phyloP scores from a whole-genome alignment of 2,888 invertebrate species.

The Microctonus brassicae region DNA sequence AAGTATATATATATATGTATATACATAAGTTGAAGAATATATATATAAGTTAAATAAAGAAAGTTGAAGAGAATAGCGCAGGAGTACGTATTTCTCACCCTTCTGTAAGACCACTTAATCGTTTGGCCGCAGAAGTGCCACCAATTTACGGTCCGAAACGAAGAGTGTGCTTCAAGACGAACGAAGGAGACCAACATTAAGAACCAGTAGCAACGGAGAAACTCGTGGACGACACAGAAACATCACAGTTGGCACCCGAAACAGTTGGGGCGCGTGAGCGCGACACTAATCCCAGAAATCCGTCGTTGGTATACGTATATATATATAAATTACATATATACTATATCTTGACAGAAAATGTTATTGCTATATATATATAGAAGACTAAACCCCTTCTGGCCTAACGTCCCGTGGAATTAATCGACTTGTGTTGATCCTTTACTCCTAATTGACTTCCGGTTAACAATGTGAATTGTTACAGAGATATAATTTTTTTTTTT shows the following conservation, averaged over 20 bases:
- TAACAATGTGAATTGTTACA: conserved; percentile 18
- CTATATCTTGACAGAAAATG: background rate
- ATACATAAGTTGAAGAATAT: background rate
- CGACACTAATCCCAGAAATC: conserved; percentile 45
- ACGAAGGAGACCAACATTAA: conserved; percentile 5
- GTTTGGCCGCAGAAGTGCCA: conserved; percentile 64
- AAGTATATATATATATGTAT: background rate
- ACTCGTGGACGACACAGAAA: conserved; percentile 35
- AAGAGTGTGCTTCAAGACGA: conserved; percentile 36
- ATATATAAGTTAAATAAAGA: background rate
- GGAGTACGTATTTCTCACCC: conserved; percentile 1
- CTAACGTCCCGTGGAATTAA: conserved; percentile 48
- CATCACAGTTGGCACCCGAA: conserved; percentile 63
- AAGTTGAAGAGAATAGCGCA: background rate
- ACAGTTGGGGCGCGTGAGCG: conserved; percentile 38
- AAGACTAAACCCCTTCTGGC: conserved; percentile 26
- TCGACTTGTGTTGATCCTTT: conserved; percentile 46
- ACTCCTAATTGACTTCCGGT: conserved; percentile 50
- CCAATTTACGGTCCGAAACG: conserved; percentile 61
- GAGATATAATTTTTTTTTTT: background rate
- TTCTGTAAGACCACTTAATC: conserved; percentile 63
- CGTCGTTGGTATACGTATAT: conserved; percentile 29
- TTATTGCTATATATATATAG: conserved; percentile 19
- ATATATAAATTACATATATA: background rate
- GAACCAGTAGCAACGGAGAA: conserved; percentile 15